Conservation (phyloP, 2,888 invertebrate species). For the Cancer borealis region DNA sequence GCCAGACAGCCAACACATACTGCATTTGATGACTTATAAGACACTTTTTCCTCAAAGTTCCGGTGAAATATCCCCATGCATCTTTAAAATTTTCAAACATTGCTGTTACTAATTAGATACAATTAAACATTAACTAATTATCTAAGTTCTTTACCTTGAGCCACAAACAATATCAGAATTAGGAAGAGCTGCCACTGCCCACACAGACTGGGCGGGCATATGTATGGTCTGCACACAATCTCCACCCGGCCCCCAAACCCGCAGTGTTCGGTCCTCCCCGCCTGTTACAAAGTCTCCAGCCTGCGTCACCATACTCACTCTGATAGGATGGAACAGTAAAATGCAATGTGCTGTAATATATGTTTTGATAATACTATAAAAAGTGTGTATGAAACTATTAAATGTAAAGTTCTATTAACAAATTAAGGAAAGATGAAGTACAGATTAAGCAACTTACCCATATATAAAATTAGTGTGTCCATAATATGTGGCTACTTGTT, state of each 20-base stretch:
- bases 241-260: slow-evolving; percentile 86
- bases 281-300: slow-evolving; percentile 87
- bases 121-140: slow-evolving; percentile 8
- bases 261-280: slow-evolving; percentile 92
- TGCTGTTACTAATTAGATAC: not conserved
- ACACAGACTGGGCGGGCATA: slow-evolving; percentile 93
- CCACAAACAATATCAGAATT: slow-evolving; percentile 96
- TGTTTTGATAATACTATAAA: not conserved
- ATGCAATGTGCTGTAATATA: not conserved
- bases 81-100: not conserved
- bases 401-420: too few species aligned
- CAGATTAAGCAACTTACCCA: slow-evolving; percentile 81
- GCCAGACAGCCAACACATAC: not conserved
- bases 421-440: not conserved
- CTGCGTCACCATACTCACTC: slow-evolving; percentile 80
- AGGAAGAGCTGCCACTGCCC: slow-evolving; percentile 89
- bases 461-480: slow-evolving; percentile 95
- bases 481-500: slow-evolving; percentile 87
- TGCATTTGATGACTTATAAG: too few species aligned
- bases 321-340: slow-evolving; percentile 72
- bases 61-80: not conserved
- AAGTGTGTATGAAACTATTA: too few species aligned
- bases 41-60: too few species aligned
- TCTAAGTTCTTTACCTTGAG: slow-evolving; percentile 81
- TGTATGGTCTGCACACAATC: slow-evolving; percentile 84